Base-by-base conservation (phyloP, 1,140 invertebrate genomes). In the Pemphigus obesinymphae region DNA sequence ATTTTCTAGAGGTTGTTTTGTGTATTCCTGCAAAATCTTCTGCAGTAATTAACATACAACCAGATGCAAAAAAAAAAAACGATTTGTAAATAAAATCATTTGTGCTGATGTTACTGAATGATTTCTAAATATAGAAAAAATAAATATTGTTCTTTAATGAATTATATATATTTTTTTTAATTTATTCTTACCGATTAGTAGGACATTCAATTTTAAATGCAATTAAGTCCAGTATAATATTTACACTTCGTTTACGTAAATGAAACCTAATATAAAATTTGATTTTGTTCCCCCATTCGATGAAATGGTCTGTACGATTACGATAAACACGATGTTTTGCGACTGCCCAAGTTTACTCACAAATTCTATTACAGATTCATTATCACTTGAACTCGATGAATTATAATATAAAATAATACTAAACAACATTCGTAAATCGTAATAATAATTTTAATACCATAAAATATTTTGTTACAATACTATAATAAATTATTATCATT, bases 31-130 rank as follows among this genome's bases (percentile, higher is more conserved):
- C 40, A 63, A 85, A 83, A 81, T 86, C 86, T 40, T 76, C 86
- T 34, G 82, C 58, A 20, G 84, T 40, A 34, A 84, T 82, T 76
- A 83, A 84, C 73, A 85, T 83, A 34, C 72, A 82, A n/a, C 85
- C 84, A 29, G 83, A 85, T 8, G 85, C 86, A n/a, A n/a, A n/a
- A n/a, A n/a, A 82, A 84, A 86, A 73, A 82, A 86, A 10, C 85
- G 37, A 31, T 86, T 76, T 31, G 84, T 81, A 0, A 84, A 15
- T 43, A 86, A 43, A 23, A 84, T 53, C 45, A 58, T 63, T 29
- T 84, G 78, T 11, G 61, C 17, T 20, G 82, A 66, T 63, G 83
- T 78, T 20, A 83, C 17, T 31, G 58, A 48, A 61, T 82, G n/a
- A 63, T 84, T 84, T 29, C 76, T 83, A 45, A 61, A 72, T 53